Evolutionary conservation across 2,113 vertebrate species (phyloP), one percentile per base, ranked within the genome.

Genomic region (Tor tambroides): DNA sequence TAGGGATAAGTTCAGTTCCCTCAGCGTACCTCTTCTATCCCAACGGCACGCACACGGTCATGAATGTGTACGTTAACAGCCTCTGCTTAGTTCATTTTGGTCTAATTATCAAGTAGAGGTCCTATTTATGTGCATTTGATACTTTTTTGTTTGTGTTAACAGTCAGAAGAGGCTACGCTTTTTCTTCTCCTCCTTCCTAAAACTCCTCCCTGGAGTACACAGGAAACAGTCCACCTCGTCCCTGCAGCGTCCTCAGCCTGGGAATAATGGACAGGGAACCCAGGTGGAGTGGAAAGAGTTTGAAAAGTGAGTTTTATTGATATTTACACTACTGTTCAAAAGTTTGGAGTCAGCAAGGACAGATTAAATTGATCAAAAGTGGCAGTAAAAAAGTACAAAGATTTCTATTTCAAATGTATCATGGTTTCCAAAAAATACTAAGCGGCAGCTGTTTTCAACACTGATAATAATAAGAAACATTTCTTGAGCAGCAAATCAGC

Each of bases 121-220:
- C 7, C 11, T 26, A 46, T 84, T 41, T 17, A 84, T 41, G 28
- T 14, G 15, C 19, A 21, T 17, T 71, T 56, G 4, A 46, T 54
- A 41, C 12, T 19, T 75, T 72, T 19, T 30, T 86, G 17, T 63
- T 71, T 69, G 2, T 80, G n/a, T 8, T 63, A 11, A 32, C 95
- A 99, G 98, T 2, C 90, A 94, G 90, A 98, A 97, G 93, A 94
- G 92, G 46, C 92, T 97, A 0, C 96, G 98, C 0, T 97, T 96
- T 59, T 96, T 97, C 93, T 97, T 98, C 92, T 96, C 97, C 77
- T 98, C 97, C 0, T 94, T 96, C 71, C 89, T 99, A 72, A 96
- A 96, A 92, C 95, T 95, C 0, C 88, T 98, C 81, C 96, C 96
- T 0, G 95, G 94, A 2, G 96, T 99, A 1, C 96, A 92, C 80